Base-by-base conservation (phyloP, 2,888 invertebrate genomes). In the Drosophila lutescens region DNA sequence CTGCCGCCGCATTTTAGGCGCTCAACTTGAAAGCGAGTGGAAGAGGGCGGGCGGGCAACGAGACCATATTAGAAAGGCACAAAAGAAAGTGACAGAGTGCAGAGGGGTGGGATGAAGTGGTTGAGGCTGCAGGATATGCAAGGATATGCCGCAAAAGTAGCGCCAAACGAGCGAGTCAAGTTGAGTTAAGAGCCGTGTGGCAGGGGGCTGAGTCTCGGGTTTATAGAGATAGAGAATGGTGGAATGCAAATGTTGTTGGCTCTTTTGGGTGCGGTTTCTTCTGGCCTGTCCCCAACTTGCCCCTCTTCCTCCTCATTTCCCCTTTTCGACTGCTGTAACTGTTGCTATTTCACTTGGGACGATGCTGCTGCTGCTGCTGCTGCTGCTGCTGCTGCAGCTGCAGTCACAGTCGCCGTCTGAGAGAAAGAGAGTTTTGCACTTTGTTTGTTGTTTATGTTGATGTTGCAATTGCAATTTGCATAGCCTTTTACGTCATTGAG, bases 1-100 rank as follows among this genome's bases (percentile, higher is more conserved):
- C 58, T 57, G 58, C 57, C n/a, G 68, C 71, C 86, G 81, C 81
- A 74, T 78, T 86, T 86, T 78, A 86, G 85, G 76, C 76, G 74
- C 81, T 84, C 81, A 74, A 80, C 78, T 80, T 68, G 47, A 76
- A 76, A 74, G 68, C 69, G 72, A 44, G 53, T 36, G 44, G 65
- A 38, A 50, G 23, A 26, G 15, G 26, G 34, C 36, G 15, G 26
- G 34, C 36, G 15, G 30, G 17, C 41, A 63, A 65, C 50, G 63
- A 59, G 60, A 59, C 74, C 63, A 59, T 57, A 70, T 83, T 71
- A 73, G 69, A 76, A 76, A 59, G 68, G 63, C 79, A 71, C 70
- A 80, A 73, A 85, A 68, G 83, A 63, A 80, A 76, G 46, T 61
- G 68, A 67, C 61, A 50, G 56, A 47, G n/a, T 47, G 49, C 26